Evolutionary conservation across 1,140 invertebrate genomes (phyloP), one percentile per base, ranked within the genome.

Genomic region (Xylocopa sonorina): DNA sequence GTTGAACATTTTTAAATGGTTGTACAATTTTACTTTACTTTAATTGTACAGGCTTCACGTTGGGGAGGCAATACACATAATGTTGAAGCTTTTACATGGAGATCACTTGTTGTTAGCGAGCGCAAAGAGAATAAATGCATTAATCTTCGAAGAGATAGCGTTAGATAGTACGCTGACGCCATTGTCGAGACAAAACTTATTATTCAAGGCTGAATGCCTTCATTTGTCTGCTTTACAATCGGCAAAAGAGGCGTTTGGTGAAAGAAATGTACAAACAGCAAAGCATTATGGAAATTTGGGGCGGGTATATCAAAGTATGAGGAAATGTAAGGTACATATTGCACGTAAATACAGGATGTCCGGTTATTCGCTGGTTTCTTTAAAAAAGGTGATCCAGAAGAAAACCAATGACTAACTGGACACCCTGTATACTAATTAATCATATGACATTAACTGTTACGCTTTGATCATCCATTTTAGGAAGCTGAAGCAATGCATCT

Each of bases 211-310:
- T 0, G 97, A 98, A 90, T 93, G 94, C 58, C 92, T 98, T 24
- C 98, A 99, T 92, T 94, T 96, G 64, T 95, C 95, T 66, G 97
- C 97, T 14, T 93, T 98, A 29, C 92, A 95, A 41, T 92, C 98
- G 72, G 95, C 97, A 2, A 95, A 95, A 89, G 94, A 95, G 87
- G 95, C 96, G 1, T 98, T 98, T 90, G 98, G 98, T 6, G 97
- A 98, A 92, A 95, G 95, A 89, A 98, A 98, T 92, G 97, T 99
- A 14, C 97, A 98, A 93, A 98, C 97, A 7, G 97, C 98, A 5
- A 99, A 98, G 90, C 97, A 98, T 91, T 99, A 98, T 92, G 98
- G 98, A 3, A 99, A 99, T 93, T 93, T 99, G 58, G 98, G 98
- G 60, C 90, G 95, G 43, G 94, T 99, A 4, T 99, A 98, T 94